A percentile compares a stretch with the other conserved stretches of the same genome.
These are phyloP conservation scores for Habropoda laboriosa DNA, from an alignment of 1,140 invertebrate genomes.

Conservation along the genomic window DNA sequence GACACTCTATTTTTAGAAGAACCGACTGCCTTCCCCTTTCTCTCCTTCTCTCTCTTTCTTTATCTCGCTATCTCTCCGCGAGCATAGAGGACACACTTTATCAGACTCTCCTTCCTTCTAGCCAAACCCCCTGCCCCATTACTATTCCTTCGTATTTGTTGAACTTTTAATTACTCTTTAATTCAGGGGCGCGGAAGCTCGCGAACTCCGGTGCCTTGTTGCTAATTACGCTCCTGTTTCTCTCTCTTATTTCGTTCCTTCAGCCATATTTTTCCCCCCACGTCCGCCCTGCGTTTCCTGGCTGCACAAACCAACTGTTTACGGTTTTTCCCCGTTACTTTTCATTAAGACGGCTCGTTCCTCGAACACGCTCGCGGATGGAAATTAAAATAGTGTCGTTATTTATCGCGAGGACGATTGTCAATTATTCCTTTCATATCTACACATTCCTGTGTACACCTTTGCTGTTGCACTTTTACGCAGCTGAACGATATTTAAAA, in stretches of 20 bases:
- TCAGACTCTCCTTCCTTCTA: background rate
- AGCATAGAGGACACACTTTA: background rate
- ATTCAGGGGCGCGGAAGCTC: background rate
- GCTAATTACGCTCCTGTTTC: conserved; percentile 25
- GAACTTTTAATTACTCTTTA: conserved; percentile 36
- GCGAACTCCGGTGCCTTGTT: background rate
- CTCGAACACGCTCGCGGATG: background rate
- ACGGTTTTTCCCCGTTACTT: background rate
- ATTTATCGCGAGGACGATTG: background rate
- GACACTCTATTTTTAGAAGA: background rate
- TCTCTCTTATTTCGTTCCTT: background rate
- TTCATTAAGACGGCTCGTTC: background rate
- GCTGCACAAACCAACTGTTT: background rate
- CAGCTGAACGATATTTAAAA: too few relatives aligned
- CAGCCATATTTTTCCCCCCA: background rate
- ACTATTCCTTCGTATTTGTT: conserved; percentile 9
- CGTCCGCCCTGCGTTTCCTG: too few relatives aligned
- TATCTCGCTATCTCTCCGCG: too few relatives aligned
- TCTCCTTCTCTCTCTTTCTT: too few relatives aligned
- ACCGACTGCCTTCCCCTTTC: background rate
- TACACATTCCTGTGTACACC: too few relatives aligned
- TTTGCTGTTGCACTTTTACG: too few relatives aligned
- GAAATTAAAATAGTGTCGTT: background rate
- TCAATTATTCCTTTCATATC: too few relatives aligned
- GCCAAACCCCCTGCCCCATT: too few relatives aligned